Evolutionary conservation across 2,888 invertebrate species (phyloP).

Genomic region (Torymus texanus): DNA sequence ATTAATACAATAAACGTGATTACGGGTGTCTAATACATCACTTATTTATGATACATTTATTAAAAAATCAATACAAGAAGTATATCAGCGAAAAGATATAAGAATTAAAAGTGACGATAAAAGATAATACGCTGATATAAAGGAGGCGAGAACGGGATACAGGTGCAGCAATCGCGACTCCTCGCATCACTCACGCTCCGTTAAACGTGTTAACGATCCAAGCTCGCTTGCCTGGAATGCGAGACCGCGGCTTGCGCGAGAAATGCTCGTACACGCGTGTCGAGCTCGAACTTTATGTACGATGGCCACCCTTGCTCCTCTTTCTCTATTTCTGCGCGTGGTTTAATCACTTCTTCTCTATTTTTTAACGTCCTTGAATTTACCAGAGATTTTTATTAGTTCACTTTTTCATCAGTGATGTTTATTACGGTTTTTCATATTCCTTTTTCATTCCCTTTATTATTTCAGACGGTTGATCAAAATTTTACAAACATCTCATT

Average conservation of each 20-base stretch:
- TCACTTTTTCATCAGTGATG: too few species aligned
- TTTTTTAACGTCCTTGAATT: too few species aligned
- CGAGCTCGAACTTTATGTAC: not conserved
- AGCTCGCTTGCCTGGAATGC: constrained; percentile 59
- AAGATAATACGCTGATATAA: constrained; percentile 6
- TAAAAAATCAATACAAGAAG: too few species aligned
- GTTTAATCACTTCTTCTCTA: not conserved
- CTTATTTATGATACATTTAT: too few species aligned
- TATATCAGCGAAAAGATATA: too few species aligned
- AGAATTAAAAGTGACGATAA: constrained; percentile 5
- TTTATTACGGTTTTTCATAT: too few species aligned
- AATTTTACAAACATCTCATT: too few species aligned
- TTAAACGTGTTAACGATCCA: constrained; percentile 68
- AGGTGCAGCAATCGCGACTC: constrained; percentile 61
- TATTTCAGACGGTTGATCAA: too few species aligned
- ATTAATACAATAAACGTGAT: too few species aligned
- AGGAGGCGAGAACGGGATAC: constrained; percentile 48
- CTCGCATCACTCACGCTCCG: constrained; percentile 63
- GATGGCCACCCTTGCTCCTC: not conserved
- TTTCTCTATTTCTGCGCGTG: not conserved
- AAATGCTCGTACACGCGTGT: constrained; percentile 44
- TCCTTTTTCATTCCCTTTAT: too few species aligned
- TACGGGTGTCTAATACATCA: too few species aligned
- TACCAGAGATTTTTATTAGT: too few species aligned
- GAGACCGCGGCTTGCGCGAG: constrained; percentile 35